These are phyloP conservation scores for Peromyscus leucopus DNA, from an alignment of 2,113 vertebrate genomes.

Conservation along the genomic window DNA sequence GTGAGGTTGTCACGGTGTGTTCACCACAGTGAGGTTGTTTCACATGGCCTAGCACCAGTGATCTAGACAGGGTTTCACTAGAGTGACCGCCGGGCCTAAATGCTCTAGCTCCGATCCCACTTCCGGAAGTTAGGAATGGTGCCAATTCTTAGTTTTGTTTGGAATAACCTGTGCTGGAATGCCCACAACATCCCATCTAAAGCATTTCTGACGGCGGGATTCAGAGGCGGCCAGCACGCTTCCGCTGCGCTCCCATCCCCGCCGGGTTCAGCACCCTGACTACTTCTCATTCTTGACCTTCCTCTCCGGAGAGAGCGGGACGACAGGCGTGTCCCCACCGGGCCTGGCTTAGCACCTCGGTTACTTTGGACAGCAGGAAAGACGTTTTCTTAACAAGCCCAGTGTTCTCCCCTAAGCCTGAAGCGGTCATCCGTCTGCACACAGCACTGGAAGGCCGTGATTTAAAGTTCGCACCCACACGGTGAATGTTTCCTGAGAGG, in stretches of 20 bases:
- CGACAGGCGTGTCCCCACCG: neutral
- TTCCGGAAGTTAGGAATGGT: constrained; percentile 27
- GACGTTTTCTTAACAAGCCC: neutral
- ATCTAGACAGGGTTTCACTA: neutral
- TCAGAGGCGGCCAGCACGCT: neutral
- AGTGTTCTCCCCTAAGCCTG: constrained; percentile 51
- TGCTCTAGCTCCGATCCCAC: neutral
- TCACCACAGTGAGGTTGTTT: neutral
- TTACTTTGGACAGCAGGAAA: constrained; percentile 55
- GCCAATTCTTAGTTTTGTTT: neutral
- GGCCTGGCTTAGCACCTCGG: neutral
- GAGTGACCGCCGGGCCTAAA: neutral
- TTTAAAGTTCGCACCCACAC: neutral
- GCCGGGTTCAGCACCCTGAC: no score
- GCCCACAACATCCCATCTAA: neutral
- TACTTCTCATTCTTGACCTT: neutral
- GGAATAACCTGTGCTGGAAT: neutral
- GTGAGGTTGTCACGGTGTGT: neutral
- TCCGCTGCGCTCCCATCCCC: rapidly evolving
- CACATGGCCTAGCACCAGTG: neutral
- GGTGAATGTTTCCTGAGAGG: neutral
- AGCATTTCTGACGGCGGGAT: neutral
- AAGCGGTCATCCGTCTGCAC: constrained; percentile 30
- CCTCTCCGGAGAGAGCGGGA: neutral
- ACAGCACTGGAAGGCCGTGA: neutral